These are phyloP conservation scores for Phrynosoma blainvillii DNA, from an alignment of 2,113 vertebrate species.

Conservation along the genomic window DNA sequence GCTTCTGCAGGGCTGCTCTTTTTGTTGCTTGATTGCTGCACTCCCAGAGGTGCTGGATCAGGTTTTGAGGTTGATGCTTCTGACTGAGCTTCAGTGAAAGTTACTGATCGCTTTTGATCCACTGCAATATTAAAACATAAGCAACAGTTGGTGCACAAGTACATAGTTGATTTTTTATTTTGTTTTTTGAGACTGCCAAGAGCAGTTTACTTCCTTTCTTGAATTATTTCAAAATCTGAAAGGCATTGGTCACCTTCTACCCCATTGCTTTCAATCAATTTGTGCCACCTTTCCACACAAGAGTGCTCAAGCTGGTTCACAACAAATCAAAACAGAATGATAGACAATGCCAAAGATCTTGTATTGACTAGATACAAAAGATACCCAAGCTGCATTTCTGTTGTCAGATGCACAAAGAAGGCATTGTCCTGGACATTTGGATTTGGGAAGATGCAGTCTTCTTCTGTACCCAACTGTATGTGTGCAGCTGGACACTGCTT, in stretches of 20 bases:
- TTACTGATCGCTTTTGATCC: constrained; percentile 96
- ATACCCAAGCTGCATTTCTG: too few relatives aligned
- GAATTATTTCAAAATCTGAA: neutral
- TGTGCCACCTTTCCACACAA: neutral
- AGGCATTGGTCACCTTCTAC: neutral
- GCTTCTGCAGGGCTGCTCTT: constrained; percentile 49
- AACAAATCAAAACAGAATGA: too few relatives aligned
- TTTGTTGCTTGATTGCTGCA: constrained; percentile 57
- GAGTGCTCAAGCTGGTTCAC: too few relatives aligned
- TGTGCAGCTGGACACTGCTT: too few relatives aligned
- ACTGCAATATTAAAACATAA: constrained; percentile 53
- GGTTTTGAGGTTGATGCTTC: constrained; percentile 52
- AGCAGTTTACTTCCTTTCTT: neutral
- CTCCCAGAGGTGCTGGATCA: constrained; percentile 16
- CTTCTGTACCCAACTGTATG: too few relatives aligned
- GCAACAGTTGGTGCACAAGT: neutral
- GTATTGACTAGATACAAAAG: too few relatives aligned
- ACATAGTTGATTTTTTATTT: neutral
- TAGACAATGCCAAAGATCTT: too few relatives aligned
- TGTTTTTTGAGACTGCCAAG: neutral
- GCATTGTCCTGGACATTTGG: too few relatives aligned
- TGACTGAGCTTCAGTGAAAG: constrained; percentile 88
- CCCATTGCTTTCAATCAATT: neutral
- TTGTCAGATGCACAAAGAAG: too few relatives aligned
- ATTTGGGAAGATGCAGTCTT: too few relatives aligned